Evolutionary conservation across 2,888 invertebrate species (phyloP).

Genomic region (Antitype chi): DNA sequence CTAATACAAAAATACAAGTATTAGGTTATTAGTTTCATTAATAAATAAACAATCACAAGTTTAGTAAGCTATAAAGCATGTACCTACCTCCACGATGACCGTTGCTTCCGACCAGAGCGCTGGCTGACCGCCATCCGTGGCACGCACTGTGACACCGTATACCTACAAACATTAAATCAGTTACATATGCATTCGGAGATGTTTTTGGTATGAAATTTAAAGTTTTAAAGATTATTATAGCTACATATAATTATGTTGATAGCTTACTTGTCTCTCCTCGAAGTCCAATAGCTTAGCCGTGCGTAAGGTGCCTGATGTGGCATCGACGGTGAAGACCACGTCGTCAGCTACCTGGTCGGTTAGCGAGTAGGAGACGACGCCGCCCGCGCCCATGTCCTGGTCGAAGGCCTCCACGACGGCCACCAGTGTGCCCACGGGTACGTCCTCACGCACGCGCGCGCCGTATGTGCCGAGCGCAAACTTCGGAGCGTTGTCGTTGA

Average conservation of each 20-base stretch:
- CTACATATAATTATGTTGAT: not conserved
- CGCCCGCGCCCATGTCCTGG: constrained; percentile 96
- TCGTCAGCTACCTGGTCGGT: constrained; percentile 92
- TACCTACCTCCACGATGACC: constrained; percentile 93
- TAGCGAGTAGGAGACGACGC: constrained; percentile 95
- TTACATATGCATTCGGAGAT: not conserved
- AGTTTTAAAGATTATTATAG: not conserved
- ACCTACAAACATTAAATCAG: constrained; percentile 81
- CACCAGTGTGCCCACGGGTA: constrained; percentile 96
- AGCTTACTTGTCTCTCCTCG: constrained; percentile 93
- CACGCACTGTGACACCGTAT: constrained; percentile 96
- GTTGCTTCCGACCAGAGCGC: constrained; percentile 94
- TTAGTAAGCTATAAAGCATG: not conserved
- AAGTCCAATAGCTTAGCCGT: constrained; percentile 95
- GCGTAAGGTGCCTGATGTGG: constrained; percentile 95
- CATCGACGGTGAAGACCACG: constrained; percentile 95
- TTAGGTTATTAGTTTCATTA: too few relatives aligned
- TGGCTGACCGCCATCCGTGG: constrained; percentile 96
- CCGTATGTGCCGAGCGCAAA: constrained; percentile 94
- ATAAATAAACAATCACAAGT: not conserved
- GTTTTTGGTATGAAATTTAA: not conserved
- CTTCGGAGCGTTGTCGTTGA: constrained; percentile 96
- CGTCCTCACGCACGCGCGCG: constrained; percentile 97
- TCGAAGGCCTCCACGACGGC: constrained; percentile 95
- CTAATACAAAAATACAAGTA: too few relatives aligned